phyloP scores from a whole-genome alignment of 2,797 vertebrate species.

The Sebastes glaucus region DNA sequence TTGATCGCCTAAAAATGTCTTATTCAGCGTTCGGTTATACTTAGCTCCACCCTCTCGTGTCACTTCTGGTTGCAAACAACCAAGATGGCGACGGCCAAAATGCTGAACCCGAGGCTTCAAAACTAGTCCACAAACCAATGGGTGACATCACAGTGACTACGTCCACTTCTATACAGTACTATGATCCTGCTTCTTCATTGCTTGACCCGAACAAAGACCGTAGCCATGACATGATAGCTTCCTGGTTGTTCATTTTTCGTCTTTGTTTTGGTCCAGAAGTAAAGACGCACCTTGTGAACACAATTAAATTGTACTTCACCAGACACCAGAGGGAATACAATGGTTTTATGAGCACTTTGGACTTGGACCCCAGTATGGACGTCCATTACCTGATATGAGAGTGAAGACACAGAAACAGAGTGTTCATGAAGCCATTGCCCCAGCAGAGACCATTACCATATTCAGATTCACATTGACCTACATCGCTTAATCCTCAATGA shows the following conservation, averaged over 20 bases:
- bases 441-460: slow-evolving; percentile 50
- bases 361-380: no score
- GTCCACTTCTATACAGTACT: neutral
- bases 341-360: no score
- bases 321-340: neutral
- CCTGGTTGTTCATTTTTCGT: neutral
- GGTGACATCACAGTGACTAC: neutral
- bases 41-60: no score
- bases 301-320: no score
- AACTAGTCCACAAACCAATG: neutral
- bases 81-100: no score
- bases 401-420: slow-evolving; percentile 33
- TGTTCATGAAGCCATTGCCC: slow-evolving; percentile 31
- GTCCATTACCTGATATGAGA: neutral
- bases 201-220: neutral
- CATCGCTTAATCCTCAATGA: slow-evolving; percentile 13
- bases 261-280: neutral
- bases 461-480: slow-evolving; percentile 47
- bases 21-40: no score
- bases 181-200: neutral
- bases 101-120: no score
- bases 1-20: no score
- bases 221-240: neutral
- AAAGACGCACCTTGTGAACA: neutral
- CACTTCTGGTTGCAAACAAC: no score